Base-by-base conservation (phyloP, 2,888 invertebrate genomes). In the Acronicta alni region DNA sequence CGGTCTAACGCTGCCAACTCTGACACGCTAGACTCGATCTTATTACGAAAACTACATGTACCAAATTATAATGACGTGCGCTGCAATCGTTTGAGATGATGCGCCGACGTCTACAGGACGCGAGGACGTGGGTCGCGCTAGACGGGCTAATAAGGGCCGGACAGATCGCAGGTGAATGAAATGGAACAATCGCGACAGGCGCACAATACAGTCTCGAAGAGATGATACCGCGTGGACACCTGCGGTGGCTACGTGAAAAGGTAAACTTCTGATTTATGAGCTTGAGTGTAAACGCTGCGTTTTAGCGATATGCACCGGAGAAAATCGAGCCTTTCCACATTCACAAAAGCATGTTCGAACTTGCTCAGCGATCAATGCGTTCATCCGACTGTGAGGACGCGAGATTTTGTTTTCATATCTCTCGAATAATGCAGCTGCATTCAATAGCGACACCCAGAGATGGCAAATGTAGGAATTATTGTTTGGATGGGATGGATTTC, bases 201-300 rank as follows among this genome's bases (percentile, higher is more conserved):
- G 14, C 23, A 89, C 87, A 88, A 89, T 84, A 71, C 77, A 59
- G 82, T 85, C 84, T 80, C 82, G 77, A 56, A 61, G 75, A 74
- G 74, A 77, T 79, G 84, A 82, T 78, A 81, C 78, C 59, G 67
- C 67, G 72, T 73, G 86, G 87, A 85, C 90, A 91, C 91, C 91
- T 92, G 93, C 88, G 80, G 81, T 70, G 78, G 70, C 67, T 58
- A 61, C 56, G 71, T 72, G 72, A 78, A 86, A 80, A 84, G 81
- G 79, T 67, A 80, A 77, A 80, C 69, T 78, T 82, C 79, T 89
- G 90, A 92, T 92, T 92, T 92, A 92, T 89, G 83, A 76, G 75
- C 70, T 70, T 79, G 72, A 81, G 84, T 81, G 81, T 83, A 83
- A 81, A 83, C 79, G 80, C 51, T 35, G 41, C 61, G 55, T 75